Evolutionary conservation across 2,797 vertebrate genomes (phyloP).

Genomic region (Sitta carolinensis): DNA sequence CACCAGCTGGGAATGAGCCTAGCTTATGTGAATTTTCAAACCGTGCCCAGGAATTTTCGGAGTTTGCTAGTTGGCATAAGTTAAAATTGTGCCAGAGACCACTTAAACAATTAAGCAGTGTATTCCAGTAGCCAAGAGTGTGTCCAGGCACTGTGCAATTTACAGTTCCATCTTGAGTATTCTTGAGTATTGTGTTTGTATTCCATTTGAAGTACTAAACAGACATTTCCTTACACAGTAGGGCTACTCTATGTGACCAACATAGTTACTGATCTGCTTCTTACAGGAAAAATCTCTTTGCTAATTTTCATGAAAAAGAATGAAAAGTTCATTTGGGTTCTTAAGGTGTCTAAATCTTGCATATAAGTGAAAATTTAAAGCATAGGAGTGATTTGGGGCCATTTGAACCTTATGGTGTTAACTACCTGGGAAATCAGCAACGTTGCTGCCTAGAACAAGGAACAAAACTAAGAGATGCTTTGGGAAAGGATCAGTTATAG

Average conservation of each 20-base stretch:
- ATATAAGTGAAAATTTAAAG: neutral
- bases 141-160: neutral
- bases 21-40: neutral
- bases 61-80: neutral
- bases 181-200: neutral
- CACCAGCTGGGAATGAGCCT: neutral
- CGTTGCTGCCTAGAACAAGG: neutral
- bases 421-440: neutral
- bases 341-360: neutral
- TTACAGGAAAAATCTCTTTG: neutral
- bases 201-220: neutral
- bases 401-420: neutral
- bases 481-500: neutral
- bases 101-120: neutral
- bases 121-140: neutral
- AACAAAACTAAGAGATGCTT: neutral
- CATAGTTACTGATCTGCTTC: neutral
- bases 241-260: neutral
- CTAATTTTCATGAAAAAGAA: neutral
- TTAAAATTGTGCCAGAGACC: neutral
- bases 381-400: neutral
- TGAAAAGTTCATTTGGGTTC: neutral
- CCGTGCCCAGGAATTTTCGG: neutral
- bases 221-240: neutral
- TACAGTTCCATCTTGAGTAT: neutral